Evolutionary conservation across 1,140 invertebrate species (phyloP).

Genomic region (Proctacanthus coquilletti): DNA sequence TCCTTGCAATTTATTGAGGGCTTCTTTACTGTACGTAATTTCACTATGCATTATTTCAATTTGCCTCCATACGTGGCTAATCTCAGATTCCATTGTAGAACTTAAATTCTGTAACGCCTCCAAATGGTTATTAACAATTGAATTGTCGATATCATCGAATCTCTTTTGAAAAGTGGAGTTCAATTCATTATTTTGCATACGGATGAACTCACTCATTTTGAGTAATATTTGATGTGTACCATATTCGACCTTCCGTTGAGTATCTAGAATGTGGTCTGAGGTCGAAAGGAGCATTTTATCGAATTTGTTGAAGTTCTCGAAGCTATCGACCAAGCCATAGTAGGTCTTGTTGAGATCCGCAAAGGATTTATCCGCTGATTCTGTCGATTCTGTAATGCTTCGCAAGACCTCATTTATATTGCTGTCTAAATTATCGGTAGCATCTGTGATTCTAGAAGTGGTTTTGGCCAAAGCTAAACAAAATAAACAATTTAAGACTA

Average conservation of each 20-base stretch:
- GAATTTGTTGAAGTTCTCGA: conserved; percentile 46
- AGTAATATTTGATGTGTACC: conserved; percentile 69
- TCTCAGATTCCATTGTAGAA: conserved; percentile 60
- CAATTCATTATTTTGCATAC: conserved; percentile 45
- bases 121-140: conserved; percentile 58
- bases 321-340: conserved; percentile 33
- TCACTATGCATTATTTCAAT: conserved; percentile 79
- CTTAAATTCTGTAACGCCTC: conserved; percentile 58
- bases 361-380: conserved; percentile 27
- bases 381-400: conserved; percentile 30
- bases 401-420: conserved; percentile 31
- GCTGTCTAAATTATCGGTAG: conserved; percentile 14
- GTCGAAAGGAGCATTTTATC: conserved; percentile 69
- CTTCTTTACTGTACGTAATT: conserved; percentile 55
- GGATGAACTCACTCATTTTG: conserved; percentile 58
- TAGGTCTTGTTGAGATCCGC: conserved; percentile 39
- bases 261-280: conserved; percentile 69
- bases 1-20: conserved; percentile 57
- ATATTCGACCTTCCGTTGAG: conserved; percentile 69
- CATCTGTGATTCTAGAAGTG: conserved; percentile 28
- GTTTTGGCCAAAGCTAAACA: conserved; percentile 20
- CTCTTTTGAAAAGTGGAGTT: conserved; percentile 48
- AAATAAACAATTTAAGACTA: background rate
- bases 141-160: conserved; percentile 51
- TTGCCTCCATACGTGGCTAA: conserved; percentile 73